Evolutionary conservation across 2,113 vertebrate species (phyloP), one percentile per base, ranked within the genome.

Genomic region (Oryzias curvinotus): DNA sequence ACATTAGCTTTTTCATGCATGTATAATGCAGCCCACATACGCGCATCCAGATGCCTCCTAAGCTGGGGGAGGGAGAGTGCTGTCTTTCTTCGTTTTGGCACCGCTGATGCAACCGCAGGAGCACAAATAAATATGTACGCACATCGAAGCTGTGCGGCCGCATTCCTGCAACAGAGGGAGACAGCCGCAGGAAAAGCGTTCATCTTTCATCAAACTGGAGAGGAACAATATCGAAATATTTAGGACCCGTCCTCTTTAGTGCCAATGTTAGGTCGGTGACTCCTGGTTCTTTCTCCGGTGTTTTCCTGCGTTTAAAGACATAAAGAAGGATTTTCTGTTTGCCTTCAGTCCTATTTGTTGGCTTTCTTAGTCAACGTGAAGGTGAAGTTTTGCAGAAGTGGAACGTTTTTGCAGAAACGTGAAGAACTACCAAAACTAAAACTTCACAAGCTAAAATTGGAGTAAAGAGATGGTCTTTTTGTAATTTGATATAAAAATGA

Each of bases 1-100:
- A 55, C 63, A 83, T 83, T 76, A 57, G 21, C 30, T 43, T 78
- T 78, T 57, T 83, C 80, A 80, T 80, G 75, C 78, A 81, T 88
- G 71, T 65, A 54, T 80, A 85, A 82, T 75, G 51, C 71, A 57
- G 66, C 68, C 76, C 66, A 79, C 72, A 73, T 36, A n/a, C 36
- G 12, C 71, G 61, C 51, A 74, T 65, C 45, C 62, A 60, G 59
- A 75, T 21, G 57, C 19, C 21, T 54, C 36, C 44, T 55, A 51
- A 3, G 41, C 71, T 45, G 73, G 52, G 64, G 72, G 69, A 75
- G 55, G 57, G 58, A 65, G 23, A 46, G 42, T 51, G 44, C 48
- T 56, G 25, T 28, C 41, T 43, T 25, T 25, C 25, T 23, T 62
- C 71, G 28, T 53, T 63, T 36, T 49, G 36, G 49, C 30, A 18